Conservation (phyloP, 1,140 invertebrate genomes). For the Drosophila kurseongensis region DNA sequence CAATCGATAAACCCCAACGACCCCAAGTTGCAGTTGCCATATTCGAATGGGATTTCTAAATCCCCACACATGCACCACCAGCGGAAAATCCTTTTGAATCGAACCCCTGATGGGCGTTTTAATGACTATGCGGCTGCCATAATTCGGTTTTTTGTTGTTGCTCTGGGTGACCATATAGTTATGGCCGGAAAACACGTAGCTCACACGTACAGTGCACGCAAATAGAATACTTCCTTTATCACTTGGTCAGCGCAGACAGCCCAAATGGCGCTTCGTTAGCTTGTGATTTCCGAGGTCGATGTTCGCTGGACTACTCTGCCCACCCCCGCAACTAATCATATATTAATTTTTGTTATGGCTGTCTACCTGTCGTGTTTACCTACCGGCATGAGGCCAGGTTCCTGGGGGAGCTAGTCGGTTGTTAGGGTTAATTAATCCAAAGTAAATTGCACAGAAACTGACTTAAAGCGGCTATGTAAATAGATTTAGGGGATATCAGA, state of each 20-base stretch:
- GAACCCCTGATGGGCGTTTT: slow-evolving; percentile 16
- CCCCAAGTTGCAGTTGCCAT: slow-evolving; percentile 13
- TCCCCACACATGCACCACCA: not conserved
- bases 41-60: slow-evolving; percentile 11
- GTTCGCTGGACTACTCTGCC: slow-evolving; percentile 21
- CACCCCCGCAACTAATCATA: not conserved
- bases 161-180: slow-evolving; percentile 39
- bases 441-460: slow-evolving; percentile 9
- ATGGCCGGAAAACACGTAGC: slow-evolving; percentile 41
- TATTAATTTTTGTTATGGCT: slow-evolving; percentile 27
- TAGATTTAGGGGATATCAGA: slow-evolving; percentile 11
- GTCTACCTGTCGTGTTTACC: slow-evolving; percentile 21
- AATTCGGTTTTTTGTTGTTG: slow-evolving; percentile 26
- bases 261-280: slow-evolving; percentile 31
- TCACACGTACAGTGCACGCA: slow-evolving; percentile 28
- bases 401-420: slow-evolving; percentile 7
- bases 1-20: slow-evolving; percentile 42
- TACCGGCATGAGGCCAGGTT: slow-evolving; percentile 3
- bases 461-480: slow-evolving; percentile 6
- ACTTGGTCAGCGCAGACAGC: slow-evolving; percentile 20
- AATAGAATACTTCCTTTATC: slow-evolving; percentile 43
- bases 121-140: slow-evolving; percentile 42
- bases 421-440: slow-evolving; percentile 28
- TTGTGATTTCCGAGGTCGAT: slow-evolving; percentile 58
- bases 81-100: slow-evolving; percentile 31